Conservation (phyloP, 1,140 invertebrate species). For the Scylla paramamosain region DNA sequence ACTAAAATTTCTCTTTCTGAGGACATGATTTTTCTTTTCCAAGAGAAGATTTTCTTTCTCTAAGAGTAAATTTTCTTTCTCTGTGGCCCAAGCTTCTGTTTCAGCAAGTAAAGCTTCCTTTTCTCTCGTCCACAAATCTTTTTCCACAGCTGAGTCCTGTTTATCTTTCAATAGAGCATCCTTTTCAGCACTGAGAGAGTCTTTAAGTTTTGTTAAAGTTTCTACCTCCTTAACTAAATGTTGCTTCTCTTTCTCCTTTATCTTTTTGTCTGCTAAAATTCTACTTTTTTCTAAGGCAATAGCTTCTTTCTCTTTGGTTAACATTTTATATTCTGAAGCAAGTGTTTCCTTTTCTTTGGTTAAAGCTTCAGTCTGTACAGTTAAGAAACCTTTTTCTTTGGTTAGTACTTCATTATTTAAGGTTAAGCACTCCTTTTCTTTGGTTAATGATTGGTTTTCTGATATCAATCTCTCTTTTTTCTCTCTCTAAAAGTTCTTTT, state of each 20-base stretch:
- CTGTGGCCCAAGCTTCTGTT: background rate
- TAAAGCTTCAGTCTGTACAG: background rate
- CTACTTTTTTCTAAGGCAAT: background rate
- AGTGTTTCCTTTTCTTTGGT: slow-evolving; percentile 3
- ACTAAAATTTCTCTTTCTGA: background rate
- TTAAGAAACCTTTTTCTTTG: background rate
- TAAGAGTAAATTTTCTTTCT: background rate
- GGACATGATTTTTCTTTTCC: background rate
- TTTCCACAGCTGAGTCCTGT: background rate
- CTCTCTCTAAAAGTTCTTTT: background rate
- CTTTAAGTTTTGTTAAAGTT: background rate
- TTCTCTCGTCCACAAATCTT: background rate
- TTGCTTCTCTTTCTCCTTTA: background rate
- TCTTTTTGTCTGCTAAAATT: background rate
- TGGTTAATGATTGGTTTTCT: background rate
- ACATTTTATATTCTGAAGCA: background rate
- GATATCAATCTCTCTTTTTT: background rate
- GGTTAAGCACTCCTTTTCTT: background rate
- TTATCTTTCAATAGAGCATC: background rate
- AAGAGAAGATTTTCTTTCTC: background rate
- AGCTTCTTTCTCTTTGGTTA: background rate
- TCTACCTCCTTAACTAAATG: background rate
- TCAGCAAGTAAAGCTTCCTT: background rate
- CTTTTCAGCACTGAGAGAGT: background rate
- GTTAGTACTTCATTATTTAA: background rate